Evolutionary conservation across 2,888 invertebrate species (phyloP), one percentile per base, ranked within the genome.

Genomic region (Ypsolopha scabrella): DNA sequence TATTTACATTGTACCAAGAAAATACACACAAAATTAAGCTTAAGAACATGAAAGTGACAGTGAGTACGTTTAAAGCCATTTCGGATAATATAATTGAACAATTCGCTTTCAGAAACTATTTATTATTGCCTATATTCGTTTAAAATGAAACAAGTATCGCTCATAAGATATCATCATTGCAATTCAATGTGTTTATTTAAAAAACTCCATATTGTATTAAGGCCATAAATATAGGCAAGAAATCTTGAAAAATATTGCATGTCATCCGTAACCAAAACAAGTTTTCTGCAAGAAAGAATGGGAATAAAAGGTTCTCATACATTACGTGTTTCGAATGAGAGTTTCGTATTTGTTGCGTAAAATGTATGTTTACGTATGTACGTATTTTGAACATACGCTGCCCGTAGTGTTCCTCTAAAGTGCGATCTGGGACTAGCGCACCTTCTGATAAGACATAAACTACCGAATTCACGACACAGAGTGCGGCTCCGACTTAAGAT

Each of bases 351-450:
- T 34, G 58, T 61, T 54, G 49, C 51, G 57, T 55, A 58, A 56
- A 63, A 52, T 41, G 37, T 48, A 48, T 41, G 50, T 48, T 41
- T 52, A 54, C 46, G 43, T 51, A 53, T 54, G 55, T 56, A 56
- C 58, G 60, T 65, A 65, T 67, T 64, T 64, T 70, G 67, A 70
- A 51, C 48, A 67, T 65, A 69, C 68, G 65, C 62, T 68, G 70
- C 62, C 69, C 72, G 72, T 70, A 73, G 66, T 70, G 72, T 71
- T 72, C 65, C 80, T 68, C 80, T 81, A 74, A 85, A 85, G 85
- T 85, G 85, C 83, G 83, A 81, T 86, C 85, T 76, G 85, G 85
- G 85, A 86, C 85, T 86, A 85, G 83, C 77, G 80, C 79, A 82
- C 77, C 80, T 77, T 74, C 83, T 81, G 83, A 86, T 85, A 83